phyloP scores from a whole-genome alignment of 2,888 invertebrate species.

The Myopa tessellatipennis region DNA sequence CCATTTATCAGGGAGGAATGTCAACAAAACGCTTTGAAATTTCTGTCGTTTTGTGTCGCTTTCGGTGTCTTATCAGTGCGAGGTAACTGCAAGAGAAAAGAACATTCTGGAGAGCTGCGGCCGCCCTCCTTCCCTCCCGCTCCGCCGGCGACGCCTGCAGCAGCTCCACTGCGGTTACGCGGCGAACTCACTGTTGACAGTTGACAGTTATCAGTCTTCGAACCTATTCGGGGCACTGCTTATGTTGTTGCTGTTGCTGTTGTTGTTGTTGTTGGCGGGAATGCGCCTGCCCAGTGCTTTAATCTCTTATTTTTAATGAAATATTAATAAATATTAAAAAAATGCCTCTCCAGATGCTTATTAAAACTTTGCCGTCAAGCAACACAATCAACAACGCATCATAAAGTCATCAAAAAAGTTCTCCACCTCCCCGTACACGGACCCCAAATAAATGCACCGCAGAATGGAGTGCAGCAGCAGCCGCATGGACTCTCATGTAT shows the following conservation, averaged over 20 bases:
- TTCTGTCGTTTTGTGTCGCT: neutral
- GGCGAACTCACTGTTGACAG: neutral
- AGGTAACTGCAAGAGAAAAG: neutral
- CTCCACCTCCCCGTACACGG: neutral
- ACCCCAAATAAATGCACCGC: neutral
- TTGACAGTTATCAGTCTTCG: constrained; percentile 10
- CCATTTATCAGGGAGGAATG: constrained; percentile 30
- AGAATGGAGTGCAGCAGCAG: neutral
- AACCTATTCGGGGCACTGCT: neutral
- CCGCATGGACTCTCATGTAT: neutral
- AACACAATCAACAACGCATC: too few species aligned
- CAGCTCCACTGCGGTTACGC: neutral
- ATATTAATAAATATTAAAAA: too few species aligned
- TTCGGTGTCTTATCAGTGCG: constrained; percentile 10
- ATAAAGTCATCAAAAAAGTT: too few species aligned
- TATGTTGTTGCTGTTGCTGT: neutral
- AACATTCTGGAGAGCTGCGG: neutral
- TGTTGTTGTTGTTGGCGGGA: neutral
- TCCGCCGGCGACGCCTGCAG: too few species aligned
- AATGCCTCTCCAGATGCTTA: too few species aligned
- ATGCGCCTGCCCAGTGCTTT: neutral
- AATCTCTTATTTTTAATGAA: too few species aligned
- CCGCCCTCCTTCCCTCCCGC: neutral
- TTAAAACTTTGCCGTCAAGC: too few species aligned
- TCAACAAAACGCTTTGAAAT: constrained; percentile 28